Conservation (phyloP, 2,888 invertebrate genomes). For the Rhagonycha lutea region DNA sequence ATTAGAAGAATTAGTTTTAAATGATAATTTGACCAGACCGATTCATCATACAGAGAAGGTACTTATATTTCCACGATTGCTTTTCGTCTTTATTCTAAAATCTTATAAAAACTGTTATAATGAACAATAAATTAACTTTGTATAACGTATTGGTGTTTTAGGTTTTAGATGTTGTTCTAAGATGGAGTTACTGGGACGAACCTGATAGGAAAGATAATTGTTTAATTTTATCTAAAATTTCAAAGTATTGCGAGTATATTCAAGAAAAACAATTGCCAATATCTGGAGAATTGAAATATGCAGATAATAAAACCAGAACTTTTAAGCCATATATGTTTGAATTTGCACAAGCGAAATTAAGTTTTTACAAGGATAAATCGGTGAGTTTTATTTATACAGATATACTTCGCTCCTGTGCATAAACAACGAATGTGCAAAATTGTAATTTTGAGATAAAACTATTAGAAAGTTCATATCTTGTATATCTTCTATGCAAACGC, state of each 20-base stretch:
- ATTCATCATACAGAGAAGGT: constrained; percentile 76
- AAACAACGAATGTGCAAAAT: too few species aligned
- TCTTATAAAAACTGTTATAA: background rate
- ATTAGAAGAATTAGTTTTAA: constrained; percentile 80
- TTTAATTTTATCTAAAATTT: constrained; percentile 62
- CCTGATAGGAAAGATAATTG: constrained; percentile 84
- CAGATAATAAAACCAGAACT: constrained; percentile 72
- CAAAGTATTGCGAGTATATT: constrained; percentile 52
- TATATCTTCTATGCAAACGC: too few species aligned
- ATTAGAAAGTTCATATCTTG: too few species aligned
- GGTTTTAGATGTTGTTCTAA: constrained; percentile 68
- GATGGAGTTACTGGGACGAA: constrained; percentile 90
- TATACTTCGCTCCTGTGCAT: constrained; percentile 34
- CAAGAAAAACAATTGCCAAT: constrained; percentile 58
- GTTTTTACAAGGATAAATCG: constrained; percentile 78
- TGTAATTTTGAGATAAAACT: too few species aligned
- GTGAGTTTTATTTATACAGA: constrained; percentile 54
- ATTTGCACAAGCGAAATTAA: constrained; percentile 76
- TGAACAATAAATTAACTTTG: background rate
- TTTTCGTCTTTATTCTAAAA: background rate
- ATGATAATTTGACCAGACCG: constrained; percentile 73
- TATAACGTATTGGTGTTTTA: constrained; percentile 32
- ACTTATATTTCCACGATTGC: background rate
- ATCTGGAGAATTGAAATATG: constrained; percentile 79
- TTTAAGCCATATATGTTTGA: constrained; percentile 81